These are phyloP conservation scores for Gryllus bimaculatus DNA, from an alignment of 1,140 invertebrate genomes.

Conservation along the genomic window DNA sequence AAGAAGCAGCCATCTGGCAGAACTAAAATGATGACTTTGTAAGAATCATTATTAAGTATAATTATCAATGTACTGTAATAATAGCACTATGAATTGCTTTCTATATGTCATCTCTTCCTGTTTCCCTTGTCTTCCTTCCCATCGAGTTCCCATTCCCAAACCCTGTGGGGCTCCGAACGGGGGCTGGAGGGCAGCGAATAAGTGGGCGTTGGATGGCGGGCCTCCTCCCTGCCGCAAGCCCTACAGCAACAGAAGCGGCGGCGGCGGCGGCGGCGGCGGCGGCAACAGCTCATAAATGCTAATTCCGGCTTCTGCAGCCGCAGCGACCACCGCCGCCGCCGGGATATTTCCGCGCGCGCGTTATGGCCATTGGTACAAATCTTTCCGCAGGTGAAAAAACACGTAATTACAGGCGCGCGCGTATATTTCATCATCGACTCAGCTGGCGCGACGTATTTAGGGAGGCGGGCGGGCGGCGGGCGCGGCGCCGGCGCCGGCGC, in stretches of 20 bases:
- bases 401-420: background rate
- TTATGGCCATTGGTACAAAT: background rate
- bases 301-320: background rate
- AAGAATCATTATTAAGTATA: too few species aligned
- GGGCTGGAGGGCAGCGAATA: too few species aligned
- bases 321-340: background rate
- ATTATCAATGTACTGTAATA: too few species aligned
- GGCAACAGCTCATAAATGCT: background rate
- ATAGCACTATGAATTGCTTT: too few species aligned
- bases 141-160: too few species aligned
- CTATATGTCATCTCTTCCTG: too few species aligned
- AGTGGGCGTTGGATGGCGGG: background rate
- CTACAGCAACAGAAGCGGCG: background rate
- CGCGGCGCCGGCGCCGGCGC: too few species aligned
- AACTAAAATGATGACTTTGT: too few species aligned
- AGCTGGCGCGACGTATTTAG: background rate
- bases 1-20: too few species aligned
- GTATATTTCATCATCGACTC: slow-evolving; percentile 1
- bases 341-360: background rate
- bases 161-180: too few species aligned
- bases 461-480: background rate
- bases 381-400: background rate
- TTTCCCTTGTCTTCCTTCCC: too few species aligned
- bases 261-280: too few species aligned
- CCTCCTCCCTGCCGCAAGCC: background rate